A percentile compares a stretch with the other conserved stretches of the same genome.
Evolutionary conservation across 2,113 vertebrate genomes (phyloP).

Genomic region (Trichechus manatus): DNA sequence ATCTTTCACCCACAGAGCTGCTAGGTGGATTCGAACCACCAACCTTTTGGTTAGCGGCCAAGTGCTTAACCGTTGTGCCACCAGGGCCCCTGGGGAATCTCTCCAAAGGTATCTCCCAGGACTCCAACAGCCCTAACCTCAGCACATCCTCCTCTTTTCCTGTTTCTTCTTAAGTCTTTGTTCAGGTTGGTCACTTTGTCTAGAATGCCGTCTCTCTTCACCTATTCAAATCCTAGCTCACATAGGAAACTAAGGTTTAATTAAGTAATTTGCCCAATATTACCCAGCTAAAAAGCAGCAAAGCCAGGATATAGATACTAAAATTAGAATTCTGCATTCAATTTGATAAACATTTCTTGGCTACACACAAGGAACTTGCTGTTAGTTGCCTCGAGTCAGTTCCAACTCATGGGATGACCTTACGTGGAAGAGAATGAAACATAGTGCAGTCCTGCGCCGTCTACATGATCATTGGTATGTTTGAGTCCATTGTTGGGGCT

Average conservation of each 20-base stretch:
- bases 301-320: background rate
- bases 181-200: background rate
- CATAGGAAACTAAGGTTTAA: too few relatives aligned
- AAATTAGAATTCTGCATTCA: background rate
- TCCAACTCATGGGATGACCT: background rate
- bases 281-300: conserved; percentile 15
- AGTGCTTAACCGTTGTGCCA: too few relatives aligned
- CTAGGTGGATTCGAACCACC: too few relatives aligned
- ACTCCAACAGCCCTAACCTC: background rate
- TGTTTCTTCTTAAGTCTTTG: background rate
- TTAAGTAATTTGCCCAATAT: background rate
- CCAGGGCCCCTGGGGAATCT: background rate
- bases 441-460: background rate
- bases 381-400: background rate
- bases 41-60: too few relatives aligned
- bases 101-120: background rate
- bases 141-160: background rate
- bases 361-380: background rate
- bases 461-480: too few relatives aligned
- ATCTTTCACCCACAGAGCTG: too few relatives aligned
- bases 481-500: too few relatives aligned
- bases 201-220: background rate
- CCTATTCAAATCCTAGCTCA: background rate
- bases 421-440: background rate
- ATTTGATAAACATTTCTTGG: background rate